These are phyloP conservation scores for Drosophila funebris DNA, from an alignment of 1,140 invertebrate genomes.

Conservation along the genomic window DNA sequence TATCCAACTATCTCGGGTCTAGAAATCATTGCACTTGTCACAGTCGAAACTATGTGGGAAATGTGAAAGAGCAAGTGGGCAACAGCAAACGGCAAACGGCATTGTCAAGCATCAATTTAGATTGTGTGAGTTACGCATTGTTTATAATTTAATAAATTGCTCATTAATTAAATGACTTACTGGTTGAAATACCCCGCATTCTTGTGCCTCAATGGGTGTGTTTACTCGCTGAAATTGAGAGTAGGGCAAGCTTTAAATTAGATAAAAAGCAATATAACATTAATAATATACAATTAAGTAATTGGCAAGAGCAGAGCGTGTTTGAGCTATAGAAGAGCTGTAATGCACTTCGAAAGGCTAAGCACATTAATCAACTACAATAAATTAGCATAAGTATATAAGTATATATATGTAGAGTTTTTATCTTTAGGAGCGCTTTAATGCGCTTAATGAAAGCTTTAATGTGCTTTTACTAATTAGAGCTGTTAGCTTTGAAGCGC, in stretches of 20 bases:
- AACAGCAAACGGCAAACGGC: conserved; percentile 18
- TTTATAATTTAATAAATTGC: conserved; percentile 80
- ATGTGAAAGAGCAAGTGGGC: conserved; percentile 21
- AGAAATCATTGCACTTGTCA: conserved; percentile 72
- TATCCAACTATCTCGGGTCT: conserved; percentile 30
- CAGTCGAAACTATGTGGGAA: conserved; percentile 21
- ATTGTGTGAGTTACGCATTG: conserved; percentile 52
- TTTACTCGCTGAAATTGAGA: not conserved
- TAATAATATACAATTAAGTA: not conserved
- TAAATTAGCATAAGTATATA: too few relatives aligned
- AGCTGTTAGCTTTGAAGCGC: not conserved
- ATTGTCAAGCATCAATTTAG: conserved; percentile 55
- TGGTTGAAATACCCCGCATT: conserved; percentile 19
- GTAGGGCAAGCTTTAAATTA: not conserved
- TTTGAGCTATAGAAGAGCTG: not conserved
- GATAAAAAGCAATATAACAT: not conserved
- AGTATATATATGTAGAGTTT: too few relatives aligned
- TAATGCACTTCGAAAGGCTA: not conserved
- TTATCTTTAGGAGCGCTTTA: too few relatives aligned
- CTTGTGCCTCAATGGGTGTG: not conserved
- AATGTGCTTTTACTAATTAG: not conserved
- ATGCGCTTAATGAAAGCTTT: not conserved
- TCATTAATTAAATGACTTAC: conserved; percentile 75
- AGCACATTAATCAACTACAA: too few relatives aligned
- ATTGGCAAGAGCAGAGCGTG: not conserved